These are phyloP conservation scores for Rhinoptilus africanus DNA, from an alignment of 2,113 vertebrate species.

Conservation along the genomic window DNA sequence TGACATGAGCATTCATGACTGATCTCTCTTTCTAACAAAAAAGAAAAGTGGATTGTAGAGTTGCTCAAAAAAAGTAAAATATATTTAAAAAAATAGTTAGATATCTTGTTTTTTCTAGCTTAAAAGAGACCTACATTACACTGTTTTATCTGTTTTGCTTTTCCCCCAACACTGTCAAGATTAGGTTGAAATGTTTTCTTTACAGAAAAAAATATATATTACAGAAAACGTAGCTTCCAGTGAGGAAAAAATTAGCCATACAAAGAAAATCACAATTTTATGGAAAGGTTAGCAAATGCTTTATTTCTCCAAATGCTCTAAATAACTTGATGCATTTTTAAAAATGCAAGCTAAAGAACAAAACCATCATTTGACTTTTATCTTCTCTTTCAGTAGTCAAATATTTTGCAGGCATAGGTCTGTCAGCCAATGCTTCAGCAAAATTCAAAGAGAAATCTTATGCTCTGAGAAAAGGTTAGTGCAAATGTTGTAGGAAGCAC, in stretches of 20 bases:
- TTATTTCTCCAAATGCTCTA: not conserved
- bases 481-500: not conserved
- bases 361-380: not conserved
- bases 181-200: not conserved
- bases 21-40: not conserved
- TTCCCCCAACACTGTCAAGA: not conserved
- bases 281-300: not conserved
- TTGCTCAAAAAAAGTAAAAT: not conserved
- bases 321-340: not conserved
- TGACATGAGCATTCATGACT: rapidly evolving
- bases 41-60: not conserved
- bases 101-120: not conserved
- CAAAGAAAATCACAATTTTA: not conserved
- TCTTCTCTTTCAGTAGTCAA: not conserved
- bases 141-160: not conserved
- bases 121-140: not conserved
- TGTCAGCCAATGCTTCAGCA: not conserved
- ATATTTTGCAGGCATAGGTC: not conserved
- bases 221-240: not conserved
- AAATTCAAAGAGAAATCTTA: not conserved
- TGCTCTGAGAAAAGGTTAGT: not conserved
- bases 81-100: not conserved
- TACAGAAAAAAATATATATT: not conserved
- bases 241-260: not conserved
- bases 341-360: not conserved